Percentiles rank a stretch among this genome's conserved stretches.
Conservation (phyloP, 2,113 vertebrate species). For the Lophura nycthemera region DNA sequence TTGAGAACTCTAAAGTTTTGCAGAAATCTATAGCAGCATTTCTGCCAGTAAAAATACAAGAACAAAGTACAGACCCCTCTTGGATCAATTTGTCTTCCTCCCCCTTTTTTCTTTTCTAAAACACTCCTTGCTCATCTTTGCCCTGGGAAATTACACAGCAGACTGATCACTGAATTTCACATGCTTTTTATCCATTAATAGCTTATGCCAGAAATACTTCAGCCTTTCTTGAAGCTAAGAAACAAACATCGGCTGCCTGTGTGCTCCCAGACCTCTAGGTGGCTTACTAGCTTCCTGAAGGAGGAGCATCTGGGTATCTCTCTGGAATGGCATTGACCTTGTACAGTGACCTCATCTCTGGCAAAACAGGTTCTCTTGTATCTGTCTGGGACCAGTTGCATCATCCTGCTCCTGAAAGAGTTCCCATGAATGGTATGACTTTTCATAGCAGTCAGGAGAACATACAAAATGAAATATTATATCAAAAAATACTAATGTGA, state of each 20-base stretch:
- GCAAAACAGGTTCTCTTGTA: not conserved
- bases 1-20: slow-evolving; percentile 8
- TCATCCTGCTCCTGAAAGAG: not conserved
- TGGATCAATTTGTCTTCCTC: not conserved
- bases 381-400: not conserved
- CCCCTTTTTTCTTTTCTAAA: not conserved
- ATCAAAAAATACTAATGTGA: not conserved
- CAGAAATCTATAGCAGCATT: not conserved
- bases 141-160: not conserved
- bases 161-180: not conserved
- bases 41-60: slow-evolving; percentile 53
- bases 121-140: slow-evolving; percentile 38
- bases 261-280: not conserved
- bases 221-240: slow-evolving; percentile 16
- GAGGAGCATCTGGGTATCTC: not conserved
- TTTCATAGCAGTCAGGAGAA: not conserved
- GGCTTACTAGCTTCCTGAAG: not conserved
- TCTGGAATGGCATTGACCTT: not conserved
- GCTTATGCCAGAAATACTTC: slow-evolving; percentile 38
- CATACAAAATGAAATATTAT: not conserved
- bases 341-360: not conserved
- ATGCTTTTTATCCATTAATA: slow-evolving; percentile 65
- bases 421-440: not conserved
- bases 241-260: not conserved
- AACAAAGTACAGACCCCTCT: slow-evolving; percentile 39